Percentiles rank a stretch among this genome's conserved stretches.
phyloP scores from a whole-genome alignment of 2,797 vertebrate genomes.

The Chiloscyllium punctatum region DNA sequence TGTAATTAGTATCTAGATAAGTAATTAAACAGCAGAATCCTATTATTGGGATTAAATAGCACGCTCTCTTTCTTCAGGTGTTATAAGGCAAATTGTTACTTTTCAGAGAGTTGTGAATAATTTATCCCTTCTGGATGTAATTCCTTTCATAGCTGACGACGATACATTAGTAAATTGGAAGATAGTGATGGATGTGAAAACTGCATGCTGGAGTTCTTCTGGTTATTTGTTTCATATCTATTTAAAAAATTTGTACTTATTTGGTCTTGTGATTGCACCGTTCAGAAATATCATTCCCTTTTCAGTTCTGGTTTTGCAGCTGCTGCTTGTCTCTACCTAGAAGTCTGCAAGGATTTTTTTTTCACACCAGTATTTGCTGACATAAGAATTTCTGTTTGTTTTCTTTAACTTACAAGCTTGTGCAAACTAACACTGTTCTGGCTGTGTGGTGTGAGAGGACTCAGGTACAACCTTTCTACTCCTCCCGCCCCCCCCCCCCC shows the following conservation, averaged over 20 bases:
- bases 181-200: conserved; percentile 42
- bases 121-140: conserved; percentile 45
- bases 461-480: conserved; percentile 53
- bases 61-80: not conserved
- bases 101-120: not conserved
- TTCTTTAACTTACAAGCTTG: conserved; percentile 57
- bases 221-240: conserved; percentile 38
- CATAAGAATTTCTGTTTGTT: conserved; percentile 49
- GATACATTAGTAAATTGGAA: conserved; percentile 42
- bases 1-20: conserved; percentile 54
- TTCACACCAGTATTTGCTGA: conserved; percentile 60
- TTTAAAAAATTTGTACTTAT: conserved; percentile 53
- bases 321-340: conserved; percentile 54
- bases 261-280: conserved; percentile 56
- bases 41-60: conserved; percentile 50
- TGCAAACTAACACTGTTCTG: conserved; percentile 56
- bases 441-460: conserved; percentile 59
- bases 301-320: conserved; percentile 57
- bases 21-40: conserved; percentile 57
- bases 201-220: conserved; percentile 25
- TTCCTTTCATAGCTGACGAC: conserved; percentile 44
- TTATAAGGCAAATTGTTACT: not conserved
- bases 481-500: conserved; percentile 31
- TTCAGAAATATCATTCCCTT: conserved; percentile 49
- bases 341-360: conserved; percentile 61